A percentile compares a stretch with the other conserved stretches of the same genome.
These are phyloP conservation scores for Triplophysa dalaica DNA, from an alignment of 2,113 vertebrate species.

Conservation along the genomic window DNA sequence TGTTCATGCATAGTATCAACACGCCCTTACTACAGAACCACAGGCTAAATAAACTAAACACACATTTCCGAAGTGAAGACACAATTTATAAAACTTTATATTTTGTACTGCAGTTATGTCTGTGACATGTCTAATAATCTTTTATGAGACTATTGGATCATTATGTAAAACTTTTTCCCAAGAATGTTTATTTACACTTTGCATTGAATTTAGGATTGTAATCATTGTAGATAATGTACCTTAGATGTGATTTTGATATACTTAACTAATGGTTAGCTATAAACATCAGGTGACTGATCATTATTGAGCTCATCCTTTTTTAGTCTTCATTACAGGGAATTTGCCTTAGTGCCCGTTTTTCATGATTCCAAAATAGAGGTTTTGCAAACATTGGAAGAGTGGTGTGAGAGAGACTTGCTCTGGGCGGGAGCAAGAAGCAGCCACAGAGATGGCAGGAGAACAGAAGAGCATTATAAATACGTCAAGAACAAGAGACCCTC, in stretches of 20 bases:
- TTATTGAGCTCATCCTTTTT: not conserved
- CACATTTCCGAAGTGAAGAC: too few species aligned
- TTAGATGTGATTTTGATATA: not conserved
- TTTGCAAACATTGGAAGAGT: conserved; percentile 3
- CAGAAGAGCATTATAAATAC: conserved; percentile 24
- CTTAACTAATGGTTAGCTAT: not conserved
- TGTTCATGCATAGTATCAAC: too few species aligned
- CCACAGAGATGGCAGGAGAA: conserved; percentile 21
- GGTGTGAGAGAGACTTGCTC: not conserved
- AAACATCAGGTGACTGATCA: not conserved
- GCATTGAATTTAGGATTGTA: too few species aligned
- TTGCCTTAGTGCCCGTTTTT: not conserved
- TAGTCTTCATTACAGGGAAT: not conserved
- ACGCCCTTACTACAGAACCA: too few species aligned
- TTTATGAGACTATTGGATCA: too few species aligned
- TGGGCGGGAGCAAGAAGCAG: conserved; percentile 8
- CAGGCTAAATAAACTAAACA: too few species aligned
- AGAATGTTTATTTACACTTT: too few species aligned
- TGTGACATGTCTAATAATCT: too few species aligned
- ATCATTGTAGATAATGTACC: too few species aligned
- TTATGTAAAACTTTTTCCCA: too few species aligned
- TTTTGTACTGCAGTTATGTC: too few species aligned
- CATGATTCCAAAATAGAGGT: not conserved
- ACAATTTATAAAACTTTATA: too few species aligned
- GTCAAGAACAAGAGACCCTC: not conserved